Conservation (phyloP, 2,113 vertebrate species). For the Myiagra hebetior region DNA sequence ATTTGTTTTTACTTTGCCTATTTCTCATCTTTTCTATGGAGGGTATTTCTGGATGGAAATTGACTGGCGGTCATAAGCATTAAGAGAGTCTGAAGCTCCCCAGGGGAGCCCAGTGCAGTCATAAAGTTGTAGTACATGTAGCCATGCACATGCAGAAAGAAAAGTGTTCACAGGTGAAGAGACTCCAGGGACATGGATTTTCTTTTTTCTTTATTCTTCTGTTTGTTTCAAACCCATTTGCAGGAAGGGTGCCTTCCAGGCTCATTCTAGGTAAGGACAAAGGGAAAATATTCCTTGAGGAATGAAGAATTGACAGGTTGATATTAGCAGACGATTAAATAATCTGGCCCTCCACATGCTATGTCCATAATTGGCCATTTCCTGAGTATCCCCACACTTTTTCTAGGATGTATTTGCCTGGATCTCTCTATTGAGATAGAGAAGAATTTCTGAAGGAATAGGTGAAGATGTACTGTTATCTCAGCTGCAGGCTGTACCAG, state of each 20-base stretch:
- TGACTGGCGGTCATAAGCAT: slow-evolving; percentile 45
- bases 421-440: background rate
- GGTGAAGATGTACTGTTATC: background rate
- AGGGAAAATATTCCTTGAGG: background rate
- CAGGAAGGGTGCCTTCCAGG: background rate
- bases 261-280: background rate
- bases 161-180: slow-evolving; percentile 36
- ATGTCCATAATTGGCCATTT: background rate
- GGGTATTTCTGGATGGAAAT: slow-evolving; percentile 54
- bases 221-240: background rate
- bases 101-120: background rate
- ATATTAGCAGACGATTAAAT: background rate
- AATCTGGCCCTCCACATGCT: rapidly evolving
- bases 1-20: slow-evolving; percentile 48
- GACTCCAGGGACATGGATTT: background rate
- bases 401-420: background rate
- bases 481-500: background rate
- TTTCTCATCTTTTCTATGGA: slow-evolving; percentile 35
- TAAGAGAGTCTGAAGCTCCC: slow-evolving; percentile 52
- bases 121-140: slow-evolving; percentile 35
- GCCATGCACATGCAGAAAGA: background rate
- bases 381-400: background rate
- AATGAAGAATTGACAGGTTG: background rate
- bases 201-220: background rate
- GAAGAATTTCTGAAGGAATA: background rate